Evolutionary conservation across 2,113 vertebrate species (phyloP).

Genomic region (Callaeas wilsoni): DNA sequence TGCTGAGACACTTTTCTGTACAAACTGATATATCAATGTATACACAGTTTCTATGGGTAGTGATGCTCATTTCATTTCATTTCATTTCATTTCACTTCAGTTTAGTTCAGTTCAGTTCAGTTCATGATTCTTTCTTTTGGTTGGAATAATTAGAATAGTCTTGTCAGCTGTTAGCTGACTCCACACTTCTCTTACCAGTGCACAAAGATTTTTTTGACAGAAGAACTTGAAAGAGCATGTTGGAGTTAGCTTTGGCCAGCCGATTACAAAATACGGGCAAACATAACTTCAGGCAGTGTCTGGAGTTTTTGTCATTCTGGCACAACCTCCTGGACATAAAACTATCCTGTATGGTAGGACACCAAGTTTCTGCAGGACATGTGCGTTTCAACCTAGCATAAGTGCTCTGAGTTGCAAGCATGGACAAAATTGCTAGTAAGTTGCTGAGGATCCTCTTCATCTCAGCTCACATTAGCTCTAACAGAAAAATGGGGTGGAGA

Average conservation of each 20-base stretch:
- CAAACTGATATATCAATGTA: background rate
- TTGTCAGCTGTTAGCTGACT: background rate
- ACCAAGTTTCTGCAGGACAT: background rate
- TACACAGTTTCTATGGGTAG: background rate
- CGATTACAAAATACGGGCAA: accelerated
- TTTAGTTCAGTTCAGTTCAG: background rate
- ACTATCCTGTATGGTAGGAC: background rate
- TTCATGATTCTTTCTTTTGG: background rate
- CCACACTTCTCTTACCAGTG: background rate
- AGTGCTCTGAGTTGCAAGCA: background rate
- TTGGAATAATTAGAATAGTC: background rate
- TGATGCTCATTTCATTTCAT: background rate
- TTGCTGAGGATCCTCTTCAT: background rate
- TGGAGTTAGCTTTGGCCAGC: background rate
- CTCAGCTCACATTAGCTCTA: background rate
- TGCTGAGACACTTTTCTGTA: background rate
- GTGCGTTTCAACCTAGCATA: background rate
- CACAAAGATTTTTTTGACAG: background rate
- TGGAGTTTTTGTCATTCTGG: background rate
- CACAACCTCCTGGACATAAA: background rate
- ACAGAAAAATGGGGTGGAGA: background rate
- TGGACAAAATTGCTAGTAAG: background rate
- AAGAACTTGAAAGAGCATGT: background rate
- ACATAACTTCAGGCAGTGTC: background rate
- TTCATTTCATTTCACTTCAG: background rate